Evolutionary conservation across 2,797 vertebrate species (phyloP).

Genomic region (Craterocephalus amniculus): DNA sequence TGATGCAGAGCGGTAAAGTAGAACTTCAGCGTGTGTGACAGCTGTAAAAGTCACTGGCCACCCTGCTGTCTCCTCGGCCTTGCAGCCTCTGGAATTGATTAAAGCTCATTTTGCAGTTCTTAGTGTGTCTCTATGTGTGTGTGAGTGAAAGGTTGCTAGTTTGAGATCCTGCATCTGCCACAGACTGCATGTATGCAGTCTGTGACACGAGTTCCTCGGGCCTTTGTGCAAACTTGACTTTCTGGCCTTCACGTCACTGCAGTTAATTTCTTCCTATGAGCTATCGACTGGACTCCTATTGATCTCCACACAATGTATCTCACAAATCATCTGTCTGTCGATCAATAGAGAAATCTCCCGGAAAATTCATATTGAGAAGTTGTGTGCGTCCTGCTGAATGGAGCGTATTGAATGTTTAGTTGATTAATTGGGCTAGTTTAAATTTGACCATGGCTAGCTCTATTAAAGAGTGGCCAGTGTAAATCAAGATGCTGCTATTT

Average conservation of each 20-base stretch:
- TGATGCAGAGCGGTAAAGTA: conserved; percentile 52
- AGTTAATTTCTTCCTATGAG: conserved; percentile 87
- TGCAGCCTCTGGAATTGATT: conserved; percentile 13
- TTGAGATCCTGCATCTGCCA: conserved; percentile 7
- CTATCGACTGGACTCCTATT: conserved; percentile 91
- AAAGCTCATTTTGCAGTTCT: conserved; percentile 16
- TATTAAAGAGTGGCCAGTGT: conserved; percentile 96
- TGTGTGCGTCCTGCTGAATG: conserved; percentile 89
- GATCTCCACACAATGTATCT: conserved; percentile 95
- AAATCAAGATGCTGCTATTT: conserved; percentile 96
- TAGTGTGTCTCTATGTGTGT: neutral
- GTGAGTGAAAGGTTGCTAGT: conserved; percentile 24
- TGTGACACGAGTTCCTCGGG: conserved; percentile 9
- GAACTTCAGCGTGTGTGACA: conserved; percentile 36
- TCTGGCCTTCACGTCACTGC: conserved; percentile 66
- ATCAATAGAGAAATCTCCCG: conserved; percentile 99
- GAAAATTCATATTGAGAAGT: conserved; percentile 98
- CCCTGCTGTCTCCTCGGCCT: conserved; percentile 37
- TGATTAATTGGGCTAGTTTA: conserved; percentile 99
- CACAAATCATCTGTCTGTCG: conserved; percentile 99
- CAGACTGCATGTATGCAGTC: conserved; percentile 13
- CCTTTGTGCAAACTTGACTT: conserved; percentile 62
- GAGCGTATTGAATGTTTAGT: conserved; percentile 95
- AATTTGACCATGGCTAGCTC: conserved; percentile 93
- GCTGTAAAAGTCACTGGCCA: conserved; percentile 61